Evolutionary conservation across 2,113 vertebrate species (phyloP), one percentile per base, ranked within the genome.

Genomic region (Scopus umbretta): DNA sequence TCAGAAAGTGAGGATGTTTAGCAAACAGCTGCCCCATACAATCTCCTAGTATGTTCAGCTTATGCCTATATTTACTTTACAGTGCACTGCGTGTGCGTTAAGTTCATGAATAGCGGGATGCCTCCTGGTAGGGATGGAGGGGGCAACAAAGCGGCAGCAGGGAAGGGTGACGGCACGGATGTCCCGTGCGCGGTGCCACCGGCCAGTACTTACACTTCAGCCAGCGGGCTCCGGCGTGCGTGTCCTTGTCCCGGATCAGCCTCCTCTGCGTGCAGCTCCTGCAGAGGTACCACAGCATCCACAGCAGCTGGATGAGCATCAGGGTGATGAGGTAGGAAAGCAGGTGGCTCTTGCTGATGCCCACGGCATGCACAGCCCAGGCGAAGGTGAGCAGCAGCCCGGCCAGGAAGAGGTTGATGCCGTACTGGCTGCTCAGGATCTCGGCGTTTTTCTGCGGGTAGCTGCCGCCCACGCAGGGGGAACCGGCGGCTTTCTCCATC

Each of bases 241-340:
- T 98, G 89, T 99, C 99, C 92, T 98, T 99, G 86, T 98, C 99
- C 5, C 97, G 98, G 79, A 98, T 95, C 61, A 98, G 80, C 88
- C 98, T 98, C 79, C 98, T 98, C 70, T 97, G 98, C 29, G 98
- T 98, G 91, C 98, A 95, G 96, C 98, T 98, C 92, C 98, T 98
- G 96, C 98, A 98, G 84, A 98, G 98, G 98, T 99, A 99, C 99
- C 99, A 99, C 92, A 99, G 96, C 99, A 99, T 99, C 99, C 99
- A 99, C 63, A 98, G 84, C 96, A 99, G 97, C 98, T 99, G 99
- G 76, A 99, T 97, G 58, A 99, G 97, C 99, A 99, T 99, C 88
- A 99, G 98, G 40, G 98, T 98, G 71, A 98, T 98, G 86, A 99
- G 97, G 71, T 99, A 98, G 82, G 98, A 97, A 65, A 99, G 97